Base-by-base conservation (phyloP, 2,797 vertebrate species). In the Todus mexicanus region DNA sequence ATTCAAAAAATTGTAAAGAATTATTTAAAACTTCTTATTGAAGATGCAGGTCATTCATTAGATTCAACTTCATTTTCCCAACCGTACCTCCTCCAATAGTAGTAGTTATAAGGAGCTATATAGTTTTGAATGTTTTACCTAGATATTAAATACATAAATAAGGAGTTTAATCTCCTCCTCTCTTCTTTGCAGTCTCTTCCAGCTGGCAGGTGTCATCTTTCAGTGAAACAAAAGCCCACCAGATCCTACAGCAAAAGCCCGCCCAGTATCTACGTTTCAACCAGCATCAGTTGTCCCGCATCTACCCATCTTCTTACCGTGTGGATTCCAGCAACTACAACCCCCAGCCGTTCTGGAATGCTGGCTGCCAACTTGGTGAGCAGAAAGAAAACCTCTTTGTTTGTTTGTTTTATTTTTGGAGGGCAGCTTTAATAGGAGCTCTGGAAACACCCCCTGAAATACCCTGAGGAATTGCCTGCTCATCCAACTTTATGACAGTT, bases 311-410 rank as follows among this genome's bases (percentile, higher is more conserved):
- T 2, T 99, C 99, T 21, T 99, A 99, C 80, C 98, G 99, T 0
- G 99, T 99, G 31, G 99, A 99, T 97, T 99, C 99, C 22, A 99
- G 99, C 97, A 99, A 99, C 98, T 99, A 98, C 97, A 99, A 99
- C 95, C 99, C 99, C 0, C 99, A 99, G 97, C 99, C 99, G 15
- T 99, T 99, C 97, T 99, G 99, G 99, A 99, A 98, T 4, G 96
- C 98, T 1, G 99, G 99, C 95, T 99, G 99, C 97, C 99, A 99
- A 56, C 97, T 99, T 22, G 99, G 99, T 99, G 98, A 79, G 98
- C 66, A 70, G 25, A 21, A 38, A 37, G 21, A 40, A 20, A 31
- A 40, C 10, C 5, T 33, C n/a, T n/a, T n/a, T 3, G 31, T n/a
- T 54, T 54, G 26, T 48, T 43, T 19, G 3, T 11, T 59, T 47